These are phyloP conservation scores for Coecobrya sp. DNA, from an alignment of 2,888 invertebrate species.

Conservation along the genomic window DNA sequence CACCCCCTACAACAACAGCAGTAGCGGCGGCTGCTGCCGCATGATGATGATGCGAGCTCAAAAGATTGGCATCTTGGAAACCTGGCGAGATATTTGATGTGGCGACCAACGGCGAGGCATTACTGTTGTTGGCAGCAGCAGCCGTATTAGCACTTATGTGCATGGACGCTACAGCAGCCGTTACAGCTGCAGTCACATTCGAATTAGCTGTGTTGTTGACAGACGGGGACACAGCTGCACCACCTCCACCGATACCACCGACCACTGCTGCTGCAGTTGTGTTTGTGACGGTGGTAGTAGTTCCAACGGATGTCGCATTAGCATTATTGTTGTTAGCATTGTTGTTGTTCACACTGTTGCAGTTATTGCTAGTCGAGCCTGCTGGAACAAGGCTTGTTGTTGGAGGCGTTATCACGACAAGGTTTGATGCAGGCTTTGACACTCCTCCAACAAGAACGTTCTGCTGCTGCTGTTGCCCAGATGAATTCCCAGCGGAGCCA, in stretches of 20 bases:
- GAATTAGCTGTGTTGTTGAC: constrained; percentile 64
- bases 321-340: constrained; percentile 79
- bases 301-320: constrained; percentile 65
- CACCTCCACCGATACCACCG: background rate
- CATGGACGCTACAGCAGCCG: constrained; percentile 79
- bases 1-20: constrained; percentile 60
- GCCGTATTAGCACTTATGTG: constrained; percentile 75
- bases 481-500: constrained; percentile 70
- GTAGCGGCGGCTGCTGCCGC: constrained; percentile 4
- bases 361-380: constrained; percentile 73
- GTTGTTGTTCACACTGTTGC: constrained; percentile 81
- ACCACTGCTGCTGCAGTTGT: constrained; percentile 38
- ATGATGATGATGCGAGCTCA: constrained; percentile 82
- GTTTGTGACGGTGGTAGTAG: constrained; percentile 32
- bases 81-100: constrained; percentile 85
- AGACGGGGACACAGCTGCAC: constrained; percentile 66
- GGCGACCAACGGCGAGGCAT: constrained; percentile 70
- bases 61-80: constrained; percentile 85
- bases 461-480: constrained; percentile 15
- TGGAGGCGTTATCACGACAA: constrained; percentile 83
- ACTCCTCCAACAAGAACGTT: constrained; percentile 63
- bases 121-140: constrained; percentile 63
- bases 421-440: constrained; percentile 84
- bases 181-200: constrained; percentile 77
- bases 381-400: constrained; percentile 79